These are phyloP conservation scores for Nebria salina DNA, from an alignment of 2,888 invertebrate genomes.

Conservation along the genomic window DNA sequence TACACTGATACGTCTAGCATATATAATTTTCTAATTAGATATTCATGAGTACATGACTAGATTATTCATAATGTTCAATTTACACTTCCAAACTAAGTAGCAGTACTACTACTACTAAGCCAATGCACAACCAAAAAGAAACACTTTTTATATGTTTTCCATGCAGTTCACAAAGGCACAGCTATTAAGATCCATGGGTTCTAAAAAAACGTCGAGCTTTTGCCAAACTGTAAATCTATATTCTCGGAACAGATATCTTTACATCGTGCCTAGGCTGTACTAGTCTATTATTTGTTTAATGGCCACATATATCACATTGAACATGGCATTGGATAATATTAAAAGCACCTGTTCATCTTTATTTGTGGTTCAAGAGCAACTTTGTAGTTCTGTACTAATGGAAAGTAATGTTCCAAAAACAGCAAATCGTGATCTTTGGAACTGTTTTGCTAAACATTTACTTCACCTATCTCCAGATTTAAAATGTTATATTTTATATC, in stretches of 20 bases:
- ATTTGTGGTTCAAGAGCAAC: background rate
- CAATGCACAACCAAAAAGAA: background rate
- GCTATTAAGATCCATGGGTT: slow-evolving; percentile 42
- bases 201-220: slow-evolving; percentile 13
- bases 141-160: background rate
- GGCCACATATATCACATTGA: background rate
- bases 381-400: background rate
- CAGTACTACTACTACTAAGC: background rate
- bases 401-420: background rate
- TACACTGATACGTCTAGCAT: slow-evolving; percentile 47
- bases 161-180: slow-evolving; percentile 19
- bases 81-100: slow-evolving; percentile 55
- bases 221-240: slow-evolving; percentile 34
- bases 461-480: too few species aligned
- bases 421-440: too few species aligned
- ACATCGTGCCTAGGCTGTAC: slow-evolving; percentile 3
- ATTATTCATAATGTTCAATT: slow-evolving; percentile 59
- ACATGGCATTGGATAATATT: background rate
- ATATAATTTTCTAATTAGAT: slow-evolving; percentile 54
- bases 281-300: slow-evolving; percentile 23
- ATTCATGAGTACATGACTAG: slow-evolving; percentile 57
- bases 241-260: slow-evolving; percentile 39
- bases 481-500: too few species aligned
- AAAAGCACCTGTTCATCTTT: background rate
- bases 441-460: too few species aligned